Evolutionary conservation across 2,888 invertebrate species (phyloP), one percentile per base, ranked within the genome.

Genomic region (Eupithecia subfuscata): DNA sequence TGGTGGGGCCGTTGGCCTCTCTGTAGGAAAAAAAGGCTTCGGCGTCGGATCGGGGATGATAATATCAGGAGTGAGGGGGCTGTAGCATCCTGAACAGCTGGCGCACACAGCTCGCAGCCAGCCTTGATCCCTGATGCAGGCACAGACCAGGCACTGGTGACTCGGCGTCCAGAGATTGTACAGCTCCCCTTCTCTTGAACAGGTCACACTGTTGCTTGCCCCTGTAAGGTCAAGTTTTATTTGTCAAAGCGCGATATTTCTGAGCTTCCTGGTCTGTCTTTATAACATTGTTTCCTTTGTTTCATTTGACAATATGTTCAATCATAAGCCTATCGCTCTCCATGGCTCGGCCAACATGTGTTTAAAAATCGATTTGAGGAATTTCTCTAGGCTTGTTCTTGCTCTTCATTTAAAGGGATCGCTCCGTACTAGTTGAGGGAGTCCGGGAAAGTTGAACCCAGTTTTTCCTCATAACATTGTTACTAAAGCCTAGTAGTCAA

Each of bases 81-180:
- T 37, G 12, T 22, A 43, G 43, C 91, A 91, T 1, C 84, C 86
- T 48, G 82, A 82, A 79, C 92, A 92, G 74, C 83, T 86, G 2
- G 88, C 90, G 76, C 93, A 93, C 1, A 89, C 84, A 0, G 91
- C 86, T 52, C 78, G 80, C 18, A 93, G 77, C 16, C 73, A n/a
- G 1, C 86, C 86, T 25, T 80, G 75, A 0, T 86, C 82, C n/a
- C 81, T 83, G 30, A 89, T 78, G 75, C 93, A 94, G 0, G 88
- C 86, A 81, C 93, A 94, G 4, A 93, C 84, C 34, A 90, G 74
- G 78, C 93, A 94, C 3, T 88, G 81, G 18, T 82, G 78, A 3
- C 73, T 76, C 0, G 80, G 52, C 0, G 87, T 83, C 88, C 87
- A 88, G 34, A 88, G 76, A 69, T 88, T 86, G 78, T 90, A 85